Percentiles rank a stretch among this genome's conserved stretches.
Conservation (phyloP, 2,113 vertebrate genomes). For the Rhinolophus sinicus region DNA sequence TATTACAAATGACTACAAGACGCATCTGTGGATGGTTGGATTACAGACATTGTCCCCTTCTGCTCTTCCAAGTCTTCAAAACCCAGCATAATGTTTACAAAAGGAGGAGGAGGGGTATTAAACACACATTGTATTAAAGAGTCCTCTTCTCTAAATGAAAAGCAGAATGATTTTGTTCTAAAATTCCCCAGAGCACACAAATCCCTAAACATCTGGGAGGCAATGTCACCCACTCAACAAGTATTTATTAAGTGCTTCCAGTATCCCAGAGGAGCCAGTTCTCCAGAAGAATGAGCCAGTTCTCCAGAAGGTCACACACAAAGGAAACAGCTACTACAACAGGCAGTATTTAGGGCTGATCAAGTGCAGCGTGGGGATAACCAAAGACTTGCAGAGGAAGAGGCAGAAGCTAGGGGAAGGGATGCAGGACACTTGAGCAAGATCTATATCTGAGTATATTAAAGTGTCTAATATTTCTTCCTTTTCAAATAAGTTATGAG, state of each 20-base stretch:
- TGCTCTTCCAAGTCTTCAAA: slow-evolving; percentile 27
- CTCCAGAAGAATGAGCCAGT: not conserved
- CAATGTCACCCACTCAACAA: not conserved
- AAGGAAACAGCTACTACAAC: not conserved
- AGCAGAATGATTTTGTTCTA: not conserved
- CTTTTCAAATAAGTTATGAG: not conserved
- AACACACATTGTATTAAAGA: not conserved
- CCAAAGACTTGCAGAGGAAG: not conserved
- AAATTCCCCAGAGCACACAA: slow-evolving; percentile 16
- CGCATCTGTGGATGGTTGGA: not conserved
- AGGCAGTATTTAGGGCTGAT: not conserved
- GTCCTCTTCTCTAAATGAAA: slow-evolving; percentile 2
- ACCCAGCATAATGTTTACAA: not conserved
- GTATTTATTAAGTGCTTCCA: not conserved
- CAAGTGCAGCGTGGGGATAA: not conserved
- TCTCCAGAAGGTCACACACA: not conserved
- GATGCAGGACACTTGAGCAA: not conserved
- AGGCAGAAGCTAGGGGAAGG: too few species aligned
- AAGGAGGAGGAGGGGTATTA: not conserved
- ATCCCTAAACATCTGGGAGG: not conserved
- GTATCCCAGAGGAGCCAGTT: too few species aligned
- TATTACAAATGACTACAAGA: not conserved
- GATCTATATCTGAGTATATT: not conserved
- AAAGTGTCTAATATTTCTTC: not conserved
- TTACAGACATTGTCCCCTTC: not conserved